A percentile compares a stretch with the other conserved stretches of the same genome.
Conservation (phyloP, 2,888 invertebrate species). For the Carcina quercana region DNA sequence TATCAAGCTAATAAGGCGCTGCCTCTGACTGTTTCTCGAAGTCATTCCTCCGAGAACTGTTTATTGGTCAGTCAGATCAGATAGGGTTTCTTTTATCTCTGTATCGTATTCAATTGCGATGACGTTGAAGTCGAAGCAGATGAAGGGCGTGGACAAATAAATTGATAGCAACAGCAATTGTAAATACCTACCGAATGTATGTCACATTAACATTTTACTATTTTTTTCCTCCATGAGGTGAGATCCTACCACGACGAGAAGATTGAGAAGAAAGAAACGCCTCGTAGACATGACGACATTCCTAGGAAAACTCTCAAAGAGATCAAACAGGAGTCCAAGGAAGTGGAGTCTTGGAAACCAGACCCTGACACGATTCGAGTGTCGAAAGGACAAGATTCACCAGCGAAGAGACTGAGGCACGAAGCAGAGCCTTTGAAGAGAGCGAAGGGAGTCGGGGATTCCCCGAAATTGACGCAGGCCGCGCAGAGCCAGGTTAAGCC, state of each 20-base stretch:
- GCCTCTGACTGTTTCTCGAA: too few species aligned
- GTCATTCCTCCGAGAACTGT: too few species aligned
- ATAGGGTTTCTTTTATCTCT: too few species aligned
- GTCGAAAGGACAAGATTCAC: conserved; percentile 53
- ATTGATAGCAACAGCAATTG: too few species aligned
- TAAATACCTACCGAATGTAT: too few species aligned
- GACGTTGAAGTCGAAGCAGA: too few species aligned
- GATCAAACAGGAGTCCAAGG: conserved; percentile 20
- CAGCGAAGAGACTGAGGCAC: conserved; percentile 57
- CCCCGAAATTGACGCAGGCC: conserved; percentile 54
- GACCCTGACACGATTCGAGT: conserved; percentile 62
- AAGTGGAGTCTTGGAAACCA: conserved; percentile 46
- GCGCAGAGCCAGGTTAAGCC: conserved; percentile 26
- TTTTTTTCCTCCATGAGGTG: conserved; percentile 37
- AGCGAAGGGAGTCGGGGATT: conserved; percentile 56
- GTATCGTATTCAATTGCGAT: too few species aligned
- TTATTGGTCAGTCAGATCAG: too few species aligned
- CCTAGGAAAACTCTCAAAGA: conserved; percentile 35
- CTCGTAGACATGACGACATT: conserved; percentile 42
- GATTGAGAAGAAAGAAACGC: conserved; percentile 35
- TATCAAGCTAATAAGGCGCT: too few species aligned
- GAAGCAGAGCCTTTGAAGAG: conserved; percentile 64
- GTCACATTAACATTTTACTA: too few species aligned
- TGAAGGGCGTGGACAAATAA: too few species aligned
- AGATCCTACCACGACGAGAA: conserved; percentile 52